These are phyloP conservation scores for Bibio marci DNA, from an alignment of 2,888 invertebrate genomes.

Conservation along the genomic window DNA sequence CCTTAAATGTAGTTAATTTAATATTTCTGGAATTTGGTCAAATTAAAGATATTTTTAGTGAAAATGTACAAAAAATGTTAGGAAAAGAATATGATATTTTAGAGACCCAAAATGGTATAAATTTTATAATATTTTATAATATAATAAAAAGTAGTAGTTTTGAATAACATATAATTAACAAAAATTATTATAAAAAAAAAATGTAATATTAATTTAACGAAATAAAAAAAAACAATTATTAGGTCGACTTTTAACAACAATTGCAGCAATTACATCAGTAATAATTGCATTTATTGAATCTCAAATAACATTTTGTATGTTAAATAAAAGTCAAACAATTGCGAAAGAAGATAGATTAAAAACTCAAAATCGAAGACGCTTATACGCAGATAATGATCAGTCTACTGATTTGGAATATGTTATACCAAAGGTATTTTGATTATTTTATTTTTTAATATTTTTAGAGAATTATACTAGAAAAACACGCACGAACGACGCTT, in stretches of 20 bases:
- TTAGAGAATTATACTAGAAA: too few species aligned
- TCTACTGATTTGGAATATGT: conserved; percentile 35
- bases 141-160: background rate
- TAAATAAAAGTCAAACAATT: conserved; percentile 16
- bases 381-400: conserved; percentile 21
- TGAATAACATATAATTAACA: background rate
- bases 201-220: background rate
- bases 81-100: conserved; percentile 1
- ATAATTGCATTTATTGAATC: conserved; percentile 31
- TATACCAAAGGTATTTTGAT: conserved; percentile 31
- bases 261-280: conserved; percentile 29
- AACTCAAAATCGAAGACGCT: conserved; percentile 1
- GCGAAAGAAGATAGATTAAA: background rate
- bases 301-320: conserved; percentile 33
- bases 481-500: too few species aligned
- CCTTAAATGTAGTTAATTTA: conserved; percentile 18
- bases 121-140: background rate
- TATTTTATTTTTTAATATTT: conserved; percentile 8
- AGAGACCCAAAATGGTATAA: conserved; percentile 1
- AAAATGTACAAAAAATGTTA: conserved; percentile 1
- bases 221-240: too few species aligned
- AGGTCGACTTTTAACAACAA: conserved; percentile 31
- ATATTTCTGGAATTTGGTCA: conserved; percentile 5
- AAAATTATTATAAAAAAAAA: conserved; percentile 15
- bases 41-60: conserved; percentile 3